Conservation (phyloP, 2,888 invertebrate species). For the Stenodera caucasica region DNA sequence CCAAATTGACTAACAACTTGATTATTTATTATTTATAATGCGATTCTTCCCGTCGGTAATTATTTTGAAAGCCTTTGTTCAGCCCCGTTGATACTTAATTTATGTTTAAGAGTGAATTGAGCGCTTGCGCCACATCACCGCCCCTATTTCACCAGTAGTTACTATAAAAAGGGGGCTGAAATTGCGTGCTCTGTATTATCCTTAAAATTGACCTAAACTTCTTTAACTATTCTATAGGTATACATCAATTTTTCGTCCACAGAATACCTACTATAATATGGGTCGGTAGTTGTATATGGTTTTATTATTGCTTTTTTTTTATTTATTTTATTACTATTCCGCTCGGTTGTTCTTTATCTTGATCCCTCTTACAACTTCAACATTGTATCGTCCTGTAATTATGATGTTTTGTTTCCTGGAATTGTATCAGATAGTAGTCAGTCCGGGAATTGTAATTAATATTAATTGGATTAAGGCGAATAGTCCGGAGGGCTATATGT, state of each 20-base stretch:
- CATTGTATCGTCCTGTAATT: slow-evolving; percentile 29
- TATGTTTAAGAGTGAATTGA: slow-evolving; percentile 32
- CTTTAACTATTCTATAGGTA: slow-evolving; percentile 13
- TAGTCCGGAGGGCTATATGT: slow-evolving; percentile 13
- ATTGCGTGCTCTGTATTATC: background rate
- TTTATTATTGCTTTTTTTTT: slow-evolving; percentile 30
- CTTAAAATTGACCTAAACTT: slow-evolving; percentile 2
- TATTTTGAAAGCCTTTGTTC: slow-evolving; percentile 50
- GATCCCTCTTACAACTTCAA: slow-evolving; percentile 6
- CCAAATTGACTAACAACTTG: slow-evolving; percentile 48
- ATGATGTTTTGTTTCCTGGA: slow-evolving; percentile 39
- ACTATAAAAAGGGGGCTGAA: background rate
- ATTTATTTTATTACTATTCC: slow-evolving; percentile 37
- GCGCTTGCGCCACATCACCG: slow-evolving; percentile 13
- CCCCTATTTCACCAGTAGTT: background rate
- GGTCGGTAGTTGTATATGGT: slow-evolving; percentile 19
- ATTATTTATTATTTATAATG: slow-evolving; percentile 49
- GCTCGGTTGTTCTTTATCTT: slow-evolving; percentile 35
- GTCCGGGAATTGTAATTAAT: slow-evolving; percentile 34
- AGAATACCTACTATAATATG: slow-evolving; percentile 15
- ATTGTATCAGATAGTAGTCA: slow-evolving; percentile 17
- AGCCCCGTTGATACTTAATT: slow-evolving; percentile 45
- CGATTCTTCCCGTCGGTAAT: slow-evolving; percentile 47
- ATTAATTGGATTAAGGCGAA: slow-evolving; percentile 36
- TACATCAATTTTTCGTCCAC: background rate